Evolutionary conservation across 2,113 vertebrate species (phyloP), one percentile per base, ranked within the genome.

Genomic region (Terrapene triunguis): DNA sequence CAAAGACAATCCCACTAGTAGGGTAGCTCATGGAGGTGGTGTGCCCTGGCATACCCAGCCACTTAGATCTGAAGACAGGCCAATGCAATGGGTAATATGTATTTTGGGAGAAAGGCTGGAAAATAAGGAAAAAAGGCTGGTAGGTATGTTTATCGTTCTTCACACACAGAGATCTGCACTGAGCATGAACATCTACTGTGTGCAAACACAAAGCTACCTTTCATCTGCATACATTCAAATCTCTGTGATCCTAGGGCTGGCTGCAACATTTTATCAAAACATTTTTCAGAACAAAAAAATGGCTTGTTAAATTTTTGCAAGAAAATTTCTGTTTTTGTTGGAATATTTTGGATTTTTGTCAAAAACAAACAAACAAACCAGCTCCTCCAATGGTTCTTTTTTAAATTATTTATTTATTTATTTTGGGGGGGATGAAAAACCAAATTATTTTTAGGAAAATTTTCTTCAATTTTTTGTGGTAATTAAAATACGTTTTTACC

Each of bases 51-150:
- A 96, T 93, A 80, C 54, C 80, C 1, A 7, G 76, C 0, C 48
- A n/a, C 35, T 80, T 25, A 76, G 74, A 21, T 16, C 51, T 35
- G 3, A 82, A 69, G 87, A 59, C 21, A 44, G 97, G 72, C 69
- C 87, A 93, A 72, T 48, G 93, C 44, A 80, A 62, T 1, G 82
- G 95, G 51, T 92, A 94, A 53, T 93, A 55, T 17, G 65, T 32
- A 32, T 90, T 87, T 62, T 97, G 90, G 48, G 74, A 82, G 74
- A 97, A 93, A 42, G 80, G 92, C 97, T 98, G 81, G 54, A 82
- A 95, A 80, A 80, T 7, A 88, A 89, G 86, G 59, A 65, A 8
- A 21, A 44, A 87, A 8, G n/a, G 27, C 32, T 35, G 16, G 65
- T 38, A 48, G 35, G 1, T 3, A 5, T 1, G 1, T 16, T 3